phyloP scores from a whole-genome alignment of 2,797 vertebrate genomes.

The Microhierax caerulescens region DNA sequence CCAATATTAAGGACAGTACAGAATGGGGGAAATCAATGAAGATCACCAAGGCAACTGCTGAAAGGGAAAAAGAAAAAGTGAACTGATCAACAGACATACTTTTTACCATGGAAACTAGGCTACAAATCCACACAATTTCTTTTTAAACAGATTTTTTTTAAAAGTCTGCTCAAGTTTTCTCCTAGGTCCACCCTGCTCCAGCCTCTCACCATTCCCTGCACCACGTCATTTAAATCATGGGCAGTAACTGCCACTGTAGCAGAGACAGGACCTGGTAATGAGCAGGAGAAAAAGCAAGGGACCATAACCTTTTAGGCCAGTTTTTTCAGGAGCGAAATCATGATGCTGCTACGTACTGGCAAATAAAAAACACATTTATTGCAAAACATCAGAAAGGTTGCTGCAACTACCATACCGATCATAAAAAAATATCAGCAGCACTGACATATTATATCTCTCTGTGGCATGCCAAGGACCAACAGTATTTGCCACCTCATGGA shows the following conservation, averaged over 20 bases:
- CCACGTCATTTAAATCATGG: not conserved
- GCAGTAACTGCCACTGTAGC: not conserved
- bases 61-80: not conserved
- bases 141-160: not conserved
- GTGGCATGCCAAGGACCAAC: not conserved
- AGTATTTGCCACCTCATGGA: constrained; percentile 27
- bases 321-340: not conserved
- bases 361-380: not conserved
- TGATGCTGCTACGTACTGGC: fast-evolving
- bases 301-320: not conserved
- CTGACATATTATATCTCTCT: not conserved
- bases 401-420: not conserved
- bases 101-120: not conserved
- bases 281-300: not conserved
- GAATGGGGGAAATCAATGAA: not conserved
- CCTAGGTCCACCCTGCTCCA: not conserved
- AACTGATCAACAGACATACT: not conserved
- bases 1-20: not conserved
- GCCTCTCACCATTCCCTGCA: not conserved
- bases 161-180: not conserved
- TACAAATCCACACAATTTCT: not conserved
- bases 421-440: not conserved
- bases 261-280: not conserved
- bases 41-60: not conserved
- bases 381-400: not conserved